Base-by-base conservation (phyloP, 1,140 invertebrate genomes). In the Temnothorax curvispinosus region DNA sequence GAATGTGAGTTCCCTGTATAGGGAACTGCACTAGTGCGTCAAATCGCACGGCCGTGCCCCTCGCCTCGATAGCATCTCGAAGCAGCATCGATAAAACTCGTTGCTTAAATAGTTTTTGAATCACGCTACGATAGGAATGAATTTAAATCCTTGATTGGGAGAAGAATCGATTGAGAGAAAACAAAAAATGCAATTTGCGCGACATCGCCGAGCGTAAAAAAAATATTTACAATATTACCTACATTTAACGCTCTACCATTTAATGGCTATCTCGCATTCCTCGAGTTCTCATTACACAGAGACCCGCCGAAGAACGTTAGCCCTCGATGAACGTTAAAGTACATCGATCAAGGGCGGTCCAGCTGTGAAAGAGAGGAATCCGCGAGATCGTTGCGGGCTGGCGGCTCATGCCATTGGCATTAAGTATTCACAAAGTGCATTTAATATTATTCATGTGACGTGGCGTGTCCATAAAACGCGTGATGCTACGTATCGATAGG, bases 401-500 rank as follows among this genome's bases (percentile, higher is more conserved):
- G 52, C 47, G 54, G 47, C 35, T 85, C 72, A 76, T 44, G 54
- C 38, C 32, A 50, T 38, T 21, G 56, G 60, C 75, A 77, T 82
- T 58, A 87, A 71, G 72, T 32, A 58, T 87, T 32, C 44, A 35
- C 44, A 60, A 21, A 58, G 56, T 52, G 72, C 77, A 52, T 87
- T 74, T 65, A 67, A 76, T 64, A 78, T 60, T 81, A 62, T 69
- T 85, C 75, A 38, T 86, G 85, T 77, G 65, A 8, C 35, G 41
- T 41, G 74, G 60, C 72, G 15, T 58, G 58, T n/a, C 87, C 74
- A 72, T 88, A 89, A 89, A 89, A 74, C 58, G 56, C 41, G 54
- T 74, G n/a, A 44, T 41, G 72, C 56, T 78, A 60, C 64, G 47
- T 87, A 89, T 89, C 69, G 77, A 78, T 58, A 47, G 84, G 35